Base-by-base conservation (phyloP, 2,888 invertebrate genomes). In the Cosmorhoe ocellata region DNA sequence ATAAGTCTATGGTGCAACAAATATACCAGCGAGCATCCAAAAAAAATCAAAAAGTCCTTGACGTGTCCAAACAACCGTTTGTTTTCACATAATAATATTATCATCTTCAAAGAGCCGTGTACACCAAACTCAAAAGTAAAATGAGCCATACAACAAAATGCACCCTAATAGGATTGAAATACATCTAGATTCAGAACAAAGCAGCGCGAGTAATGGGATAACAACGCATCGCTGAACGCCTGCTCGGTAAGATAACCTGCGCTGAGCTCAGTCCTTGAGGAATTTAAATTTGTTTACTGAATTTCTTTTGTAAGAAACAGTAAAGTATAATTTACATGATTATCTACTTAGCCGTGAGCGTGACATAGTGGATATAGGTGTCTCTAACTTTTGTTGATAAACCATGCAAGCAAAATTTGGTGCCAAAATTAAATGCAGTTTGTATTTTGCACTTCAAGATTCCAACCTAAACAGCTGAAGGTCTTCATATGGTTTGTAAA, bases 191-290 rank as follows among this genome's bases (percentile, higher is more conserved):
- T 28, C 37, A 41, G 51, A 47, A 50, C 49, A 55, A 51, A 34
- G 41, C 43, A 13, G 33, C 36, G 11, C 13, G 14, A 45, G 50
- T 54, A 56, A 56, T 51, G 14, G 52, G 50, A 52, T 56, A 40
- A 34, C n/a, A 30, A 38, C 45, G 55, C 52, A 50, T 50, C 41
- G 37, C 44, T 52, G 47, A 37, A 24, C 47, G 37, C n/a, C 58
- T 55, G 46, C 44, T 48, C 9, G 14, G 12, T 12, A 5, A 34
- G 52, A 55, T 58, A 55, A 30, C 46, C 46, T 38, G 47, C 27
- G 47, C 34, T 38, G 47, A 18, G 47, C 34, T 44, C 11, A 14
- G 13, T 27, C 31, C 14, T 24, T 31, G 8, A n/a, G 10, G 37
- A 38, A 45, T 38, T 9, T 7, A 13, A n/a, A 27, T 32, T 31